Conservation (phyloP, 2,113 vertebrate genomes). For the Chrysochloris asiatica region DNA sequence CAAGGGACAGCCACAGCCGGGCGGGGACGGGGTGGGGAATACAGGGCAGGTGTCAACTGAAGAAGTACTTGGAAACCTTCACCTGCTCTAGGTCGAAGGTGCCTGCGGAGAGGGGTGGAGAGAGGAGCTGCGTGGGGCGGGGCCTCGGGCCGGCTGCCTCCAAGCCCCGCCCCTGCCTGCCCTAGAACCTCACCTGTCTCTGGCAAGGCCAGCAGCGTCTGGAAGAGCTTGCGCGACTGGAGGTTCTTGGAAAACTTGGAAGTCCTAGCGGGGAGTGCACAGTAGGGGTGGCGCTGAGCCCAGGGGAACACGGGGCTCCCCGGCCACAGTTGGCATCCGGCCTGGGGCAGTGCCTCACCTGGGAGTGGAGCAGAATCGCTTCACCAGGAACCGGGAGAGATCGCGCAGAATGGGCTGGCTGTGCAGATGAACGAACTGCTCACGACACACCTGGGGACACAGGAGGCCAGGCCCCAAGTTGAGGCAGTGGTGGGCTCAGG, state of each 20-base stretch:
- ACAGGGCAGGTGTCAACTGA: conserved; percentile 88
- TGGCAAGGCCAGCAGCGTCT: conserved; percentile 88
- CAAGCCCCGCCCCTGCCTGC: accelerated
- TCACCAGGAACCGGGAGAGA: conserved; percentile 90
- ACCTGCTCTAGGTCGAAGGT: conserved; percentile 91
- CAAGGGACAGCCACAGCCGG: too few species aligned
- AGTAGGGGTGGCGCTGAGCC: background rate
- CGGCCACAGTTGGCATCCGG: accelerated
- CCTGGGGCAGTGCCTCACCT: conserved; percentile 74
- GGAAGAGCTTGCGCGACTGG: conserved; percentile 70
- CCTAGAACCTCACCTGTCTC: conserved; percentile 85
- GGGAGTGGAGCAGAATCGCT: conserved; percentile 86
- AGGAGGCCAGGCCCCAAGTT: background rate
- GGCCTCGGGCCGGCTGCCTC: background rate
- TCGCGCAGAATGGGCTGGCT: conserved; percentile 93
- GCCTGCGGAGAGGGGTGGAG: conserved; percentile 81
- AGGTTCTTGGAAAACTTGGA: accelerated
- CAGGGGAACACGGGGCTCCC: accelerated
- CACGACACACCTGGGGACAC: conserved; percentile 90
- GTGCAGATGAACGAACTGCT: conserved; percentile 95
- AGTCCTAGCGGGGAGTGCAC: background rate
- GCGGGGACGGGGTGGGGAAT: too few species aligned
- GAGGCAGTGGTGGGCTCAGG: background rate
- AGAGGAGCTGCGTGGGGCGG: background rate
- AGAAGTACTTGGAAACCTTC: conserved; percentile 94